Conservation (phyloP, 2,888 invertebrate genomes). For the Macrophya annulata region DNA sequence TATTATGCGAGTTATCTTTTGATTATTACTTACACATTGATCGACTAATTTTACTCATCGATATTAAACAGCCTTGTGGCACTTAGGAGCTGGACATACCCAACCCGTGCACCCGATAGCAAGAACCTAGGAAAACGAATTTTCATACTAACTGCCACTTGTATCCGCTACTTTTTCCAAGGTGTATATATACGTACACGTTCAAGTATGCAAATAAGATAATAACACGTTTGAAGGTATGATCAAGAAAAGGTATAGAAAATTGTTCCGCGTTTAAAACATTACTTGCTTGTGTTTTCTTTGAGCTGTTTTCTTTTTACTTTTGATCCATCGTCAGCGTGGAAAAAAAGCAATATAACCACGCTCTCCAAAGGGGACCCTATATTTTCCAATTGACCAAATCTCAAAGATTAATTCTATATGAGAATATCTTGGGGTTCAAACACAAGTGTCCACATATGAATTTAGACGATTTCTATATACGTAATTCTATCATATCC, state of each 20-base stretch:
- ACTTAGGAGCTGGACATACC: neutral
- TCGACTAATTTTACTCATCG: neutral
- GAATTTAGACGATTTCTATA: neutral
- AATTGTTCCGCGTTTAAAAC: neutral
- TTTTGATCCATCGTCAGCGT: neutral
- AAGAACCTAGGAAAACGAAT: neutral
- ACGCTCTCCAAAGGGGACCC: neutral
- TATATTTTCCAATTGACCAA: constrained; percentile 24
- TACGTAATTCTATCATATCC: neutral
- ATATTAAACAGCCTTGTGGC: neutral
- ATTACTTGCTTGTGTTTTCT: neutral
- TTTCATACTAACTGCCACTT: neutral
- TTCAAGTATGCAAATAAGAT: neutral
- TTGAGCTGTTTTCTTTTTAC: neutral
- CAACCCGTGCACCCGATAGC: neutral
- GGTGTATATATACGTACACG: neutral
- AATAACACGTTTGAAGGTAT: neutral
- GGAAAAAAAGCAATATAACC: constrained; percentile 19
- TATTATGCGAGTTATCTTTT: constrained; percentile 18
- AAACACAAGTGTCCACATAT: neutral
- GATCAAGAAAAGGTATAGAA: neutral
- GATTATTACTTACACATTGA: constrained; percentile 14
- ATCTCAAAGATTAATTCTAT: constrained; percentile 26
- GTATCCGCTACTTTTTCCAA: neutral
- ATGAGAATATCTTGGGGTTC: constrained; percentile 1